A percentile compares a stretch with the other conserved stretches of the same genome.
phyloP scores from a whole-genome alignment of 2,888 invertebrate genomes.

The Allolobophora icterica region DNA sequence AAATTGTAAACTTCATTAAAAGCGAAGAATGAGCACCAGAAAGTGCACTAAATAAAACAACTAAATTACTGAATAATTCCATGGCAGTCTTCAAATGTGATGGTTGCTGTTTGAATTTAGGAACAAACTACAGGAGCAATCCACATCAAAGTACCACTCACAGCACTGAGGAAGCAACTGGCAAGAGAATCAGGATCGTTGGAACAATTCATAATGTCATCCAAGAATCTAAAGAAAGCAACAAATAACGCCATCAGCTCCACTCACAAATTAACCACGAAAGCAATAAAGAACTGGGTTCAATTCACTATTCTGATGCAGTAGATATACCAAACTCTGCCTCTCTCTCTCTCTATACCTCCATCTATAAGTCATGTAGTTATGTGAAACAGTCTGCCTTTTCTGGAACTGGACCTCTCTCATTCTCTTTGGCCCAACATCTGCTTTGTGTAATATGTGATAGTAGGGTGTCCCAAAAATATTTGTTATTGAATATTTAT shows the following conservation, averaged over 20 bases:
- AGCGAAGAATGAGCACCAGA: not conserved
- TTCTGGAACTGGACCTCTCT: not conserved
- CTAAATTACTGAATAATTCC: not conserved
- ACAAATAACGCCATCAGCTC: not conserved
- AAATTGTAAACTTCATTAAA: not conserved
- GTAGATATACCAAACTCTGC: not conserved
- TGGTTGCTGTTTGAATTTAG: not conserved
- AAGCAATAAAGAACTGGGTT: not conserved
- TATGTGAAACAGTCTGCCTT: not conserved
- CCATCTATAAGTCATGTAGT: not conserved
- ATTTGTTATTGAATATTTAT: no score
- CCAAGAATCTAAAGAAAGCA: constrained; percentile 46
- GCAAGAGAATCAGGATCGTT: constrained; percentile 50
- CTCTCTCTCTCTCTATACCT: no score
- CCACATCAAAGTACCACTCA: constrained; percentile 42
- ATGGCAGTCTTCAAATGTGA: not conserved
- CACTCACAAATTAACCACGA: not conserved
- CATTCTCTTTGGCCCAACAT: not conserved
- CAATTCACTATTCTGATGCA: not conserved
- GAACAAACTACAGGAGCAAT: not conserved
- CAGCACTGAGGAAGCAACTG: constrained; percentile 52
- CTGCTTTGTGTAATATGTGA: not conserved
- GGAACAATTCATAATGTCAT: constrained; percentile 48
- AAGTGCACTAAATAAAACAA: not conserved
- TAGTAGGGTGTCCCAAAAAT: no score